Base-by-base conservation (phyloP, 2,797 vertebrate species). In the Manis crassicaudata region DNA sequence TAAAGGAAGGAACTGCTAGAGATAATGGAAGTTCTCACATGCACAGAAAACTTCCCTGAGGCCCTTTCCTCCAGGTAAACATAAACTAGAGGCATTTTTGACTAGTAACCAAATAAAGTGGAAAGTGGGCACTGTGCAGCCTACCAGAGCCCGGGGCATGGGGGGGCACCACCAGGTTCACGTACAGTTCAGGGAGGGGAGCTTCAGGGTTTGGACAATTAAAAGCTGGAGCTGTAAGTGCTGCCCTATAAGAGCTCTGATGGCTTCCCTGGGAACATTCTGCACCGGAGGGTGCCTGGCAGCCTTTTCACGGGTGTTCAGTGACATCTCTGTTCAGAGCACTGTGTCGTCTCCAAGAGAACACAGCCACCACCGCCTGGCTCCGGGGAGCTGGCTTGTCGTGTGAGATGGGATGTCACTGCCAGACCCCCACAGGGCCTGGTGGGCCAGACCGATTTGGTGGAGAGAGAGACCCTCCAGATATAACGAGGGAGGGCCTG, bases 51-150 rank as follows among this genome's bases (percentile, higher is more conserved):
- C 95, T 27, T 92, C 88, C 72, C 96, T 23, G 0, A 91, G 97
- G 37, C 75, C 86, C 84, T 98, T 98, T 98, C 94, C 97, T 97
- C 95, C 77, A 88, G 82, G 94, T 83, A 98, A 97, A 96, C 95
- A 95, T 97, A 96, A 96, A 88, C 93, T 93, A 73, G 67, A 96
- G 97, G 96, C 67, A 5, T 92, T 96, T 96, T 97, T 97, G 92
- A 97, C 97, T 96, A 97, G 98, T 97, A 97, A 97, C 96, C 96
- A 98, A 96, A 96, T 83, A 88, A 88, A 97, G 92, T 82, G 97
- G 97, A 98, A 98, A 98, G 97, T 76, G 97, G 98, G 97, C 98
- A 95, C 80, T 10, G 67, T 94, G 96, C 96, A 98, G 82, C 37
- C 67, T 81, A 83, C 68, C 88, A 32, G 76, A 88, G 97, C 97